Evolutionary conservation across 2,797 vertebrate genomes (phyloP).

Genomic region (Apodemus agrarius): DNA sequence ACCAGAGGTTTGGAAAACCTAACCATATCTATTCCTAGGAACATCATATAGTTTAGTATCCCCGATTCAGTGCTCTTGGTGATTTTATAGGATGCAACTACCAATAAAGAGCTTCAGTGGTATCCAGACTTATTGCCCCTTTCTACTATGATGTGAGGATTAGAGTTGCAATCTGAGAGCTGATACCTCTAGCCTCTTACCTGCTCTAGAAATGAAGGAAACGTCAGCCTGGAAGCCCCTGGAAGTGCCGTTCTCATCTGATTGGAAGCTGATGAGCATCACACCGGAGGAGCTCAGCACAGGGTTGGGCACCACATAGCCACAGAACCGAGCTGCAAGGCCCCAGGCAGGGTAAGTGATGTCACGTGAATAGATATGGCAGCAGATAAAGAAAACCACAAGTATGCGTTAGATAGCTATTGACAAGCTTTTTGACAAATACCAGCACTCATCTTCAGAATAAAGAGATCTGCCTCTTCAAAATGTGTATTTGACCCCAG

Average conservation of each 20-base stretch:
- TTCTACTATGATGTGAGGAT: not conserved
- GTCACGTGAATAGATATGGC: not conserved
- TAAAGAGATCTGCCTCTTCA: not conserved
- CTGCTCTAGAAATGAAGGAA: slow-evolving; percentile 88
- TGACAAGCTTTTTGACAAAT: not conserved
- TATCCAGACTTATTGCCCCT: not conserved
- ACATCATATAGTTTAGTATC: not conserved
- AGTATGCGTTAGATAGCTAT: not conserved
- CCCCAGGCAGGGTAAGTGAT: not conserved
- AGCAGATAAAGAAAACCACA: not conserved
- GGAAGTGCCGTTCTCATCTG: slow-evolving; percentile 87
- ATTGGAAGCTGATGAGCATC: slow-evolving; percentile 90
- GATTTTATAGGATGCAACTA: not conserved
- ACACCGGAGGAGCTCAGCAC: slow-evolving; percentile 87
- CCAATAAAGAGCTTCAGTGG: not conserved
- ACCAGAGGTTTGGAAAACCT: not conserved
- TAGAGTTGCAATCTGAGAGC: not conserved
- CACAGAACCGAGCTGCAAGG: slow-evolving; percentile 88
- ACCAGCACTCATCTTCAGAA: slow-evolving; percentile 20
- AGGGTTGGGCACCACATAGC: slow-evolving; percentile 84
- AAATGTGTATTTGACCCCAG: not conserved
- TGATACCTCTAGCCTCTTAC: slow-evolving; percentile 79
- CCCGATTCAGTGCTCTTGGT: not conserved
- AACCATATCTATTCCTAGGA: not conserved
- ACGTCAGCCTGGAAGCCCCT: slow-evolving; percentile 88